These are phyloP conservation scores for Oxystoma pomonae DNA, from an alignment of 2,888 invertebrate species.

Conservation along the genomic window DNA sequence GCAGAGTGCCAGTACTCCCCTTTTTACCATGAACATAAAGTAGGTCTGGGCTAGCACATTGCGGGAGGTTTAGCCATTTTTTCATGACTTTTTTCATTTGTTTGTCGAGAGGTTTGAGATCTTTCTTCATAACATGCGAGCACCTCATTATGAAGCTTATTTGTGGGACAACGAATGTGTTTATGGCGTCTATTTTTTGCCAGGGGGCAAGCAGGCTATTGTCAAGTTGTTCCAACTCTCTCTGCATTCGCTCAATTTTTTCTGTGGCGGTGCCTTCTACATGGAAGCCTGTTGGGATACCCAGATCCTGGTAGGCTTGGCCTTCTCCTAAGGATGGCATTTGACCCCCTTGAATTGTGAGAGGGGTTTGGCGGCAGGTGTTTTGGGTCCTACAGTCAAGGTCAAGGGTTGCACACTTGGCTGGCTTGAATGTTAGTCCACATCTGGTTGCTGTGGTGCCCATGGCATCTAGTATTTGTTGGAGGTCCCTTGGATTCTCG, in stretches of 20 bases:
- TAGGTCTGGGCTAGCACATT: constrained; percentile 32
- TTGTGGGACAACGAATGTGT: constrained; percentile 32
- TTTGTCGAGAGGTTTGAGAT: constrained; percentile 29
- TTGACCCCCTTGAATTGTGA: constrained; percentile 24
- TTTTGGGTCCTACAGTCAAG: constrained; percentile 19
- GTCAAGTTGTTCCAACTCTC: constrained; percentile 21
- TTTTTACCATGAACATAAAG: constrained; percentile 26
- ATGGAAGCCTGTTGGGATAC: constrained; percentile 34
- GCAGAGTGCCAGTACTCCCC: constrained; percentile 35
- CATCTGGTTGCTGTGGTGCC: constrained; percentile 15
- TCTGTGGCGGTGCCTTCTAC: constrained; percentile 26
- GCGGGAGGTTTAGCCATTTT: constrained; percentile 35
- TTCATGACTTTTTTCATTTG: constrained; percentile 27
- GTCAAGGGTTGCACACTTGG: constrained; percentile 32
- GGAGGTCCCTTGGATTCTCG: constrained; percentile 19
- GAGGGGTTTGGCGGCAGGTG: constrained; percentile 16
- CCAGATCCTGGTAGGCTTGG: constrained; percentile 35
- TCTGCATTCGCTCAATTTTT: constrained; percentile 23
- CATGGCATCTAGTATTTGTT: constrained; percentile 15
- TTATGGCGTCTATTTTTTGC: constrained; percentile 30
- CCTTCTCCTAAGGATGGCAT: constrained; percentile 24
- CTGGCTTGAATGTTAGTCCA: constrained; percentile 34
- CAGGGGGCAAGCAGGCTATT: constrained; percentile 24
- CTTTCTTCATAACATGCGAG: constrained; percentile 27
- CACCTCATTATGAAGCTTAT: constrained; percentile 34